A percentile compares a stretch with the other conserved stretches of the same genome.
Evolutionary conservation across 2,113 vertebrate genomes (phyloP).

Genomic region (Paramisgurnus dabryanus): DNA sequence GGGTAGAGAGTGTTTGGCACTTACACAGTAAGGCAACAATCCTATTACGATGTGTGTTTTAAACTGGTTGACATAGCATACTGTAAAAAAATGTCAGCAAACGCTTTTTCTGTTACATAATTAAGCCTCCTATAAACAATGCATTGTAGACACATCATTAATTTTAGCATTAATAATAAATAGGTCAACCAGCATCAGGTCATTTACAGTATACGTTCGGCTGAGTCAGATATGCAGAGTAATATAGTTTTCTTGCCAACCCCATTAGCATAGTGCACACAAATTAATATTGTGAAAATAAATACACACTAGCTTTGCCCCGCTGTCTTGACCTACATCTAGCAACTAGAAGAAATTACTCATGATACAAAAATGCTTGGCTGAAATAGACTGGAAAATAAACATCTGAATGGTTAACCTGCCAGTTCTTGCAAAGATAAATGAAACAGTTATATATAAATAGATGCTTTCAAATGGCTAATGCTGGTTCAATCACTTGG

Average conservation of each 20-base stretch:
- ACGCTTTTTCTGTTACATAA: constrained; percentile 4
- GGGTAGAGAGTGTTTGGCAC: constrained; percentile 4
- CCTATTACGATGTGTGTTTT: not conserved
- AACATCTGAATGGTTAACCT: not conserved
- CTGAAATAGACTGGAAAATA: not conserved
- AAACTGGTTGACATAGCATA: not conserved
- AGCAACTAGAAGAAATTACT: not conserved
- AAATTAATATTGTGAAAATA: constrained; percentile 10
- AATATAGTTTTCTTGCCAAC: not conserved
- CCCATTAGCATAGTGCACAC: constrained; percentile 11
- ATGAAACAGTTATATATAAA: not conserved
- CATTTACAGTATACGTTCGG: not conserved
- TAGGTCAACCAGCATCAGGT: constrained; percentile 2
- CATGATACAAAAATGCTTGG: not conserved
- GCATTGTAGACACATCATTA: not conserved
- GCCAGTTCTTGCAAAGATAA: not conserved
- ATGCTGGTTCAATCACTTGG: too few species aligned
- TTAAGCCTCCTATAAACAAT: constrained; percentile 8
- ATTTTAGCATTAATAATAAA: constrained; percentile 34
- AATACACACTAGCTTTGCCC: not conserved
- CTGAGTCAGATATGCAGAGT: constrained; percentile 6
- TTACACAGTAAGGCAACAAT: not conserved
- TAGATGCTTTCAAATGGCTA: too few species aligned
- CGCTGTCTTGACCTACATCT: not conserved
- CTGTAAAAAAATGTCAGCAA: constrained; percentile 7